These are phyloP conservation scores for Zaprionus ghesquierei DNA, from an alignment of 1,140 invertebrate genomes.

Conservation along the genomic window DNA sequence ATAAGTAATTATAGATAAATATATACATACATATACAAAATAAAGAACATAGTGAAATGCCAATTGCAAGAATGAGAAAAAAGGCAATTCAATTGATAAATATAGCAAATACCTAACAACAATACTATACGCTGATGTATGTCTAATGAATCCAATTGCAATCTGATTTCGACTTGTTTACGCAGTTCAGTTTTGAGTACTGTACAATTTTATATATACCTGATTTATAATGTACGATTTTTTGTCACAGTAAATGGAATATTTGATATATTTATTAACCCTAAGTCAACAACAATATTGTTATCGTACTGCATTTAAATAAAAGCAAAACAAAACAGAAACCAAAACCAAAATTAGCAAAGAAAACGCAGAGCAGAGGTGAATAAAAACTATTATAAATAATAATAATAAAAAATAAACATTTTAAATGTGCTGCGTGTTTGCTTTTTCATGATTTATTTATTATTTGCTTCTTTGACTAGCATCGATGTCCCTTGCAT, in stretches of 20 bases:
- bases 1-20: slow-evolving; percentile 38
- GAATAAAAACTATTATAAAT: slow-evolving; percentile 75
- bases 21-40: background rate
- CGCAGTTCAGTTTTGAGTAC: slow-evolving; percentile 1
- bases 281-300: slow-evolving; percentile 77
- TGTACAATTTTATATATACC: slow-evolving; percentile 7
- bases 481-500: background rate
- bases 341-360: slow-evolving; percentile 43
- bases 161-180: slow-evolving; percentile 23
- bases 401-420: slow-evolving; percentile 68
- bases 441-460: slow-evolving; percentile 1
- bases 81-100: background rate
- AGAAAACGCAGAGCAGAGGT: slow-evolving; percentile 34
- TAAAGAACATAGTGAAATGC: slow-evolving; percentile 9
- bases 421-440: slow-evolving; percentile 60
- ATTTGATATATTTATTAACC: slow-evolving; percentile 78
- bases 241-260: slow-evolving; percentile 46
- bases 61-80: background rate
- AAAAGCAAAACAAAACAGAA: slow-evolving; percentile 36
- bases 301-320: slow-evolving; percentile 76
- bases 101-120: background rate
- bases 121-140: background rate
- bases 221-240: slow-evolving; percentile 28
- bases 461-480: background rate
- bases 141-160: slow-evolving; percentile 14